Evolutionary conservation across 1,140 invertebrate species (phyloP).

Genomic region (Ostrea edulis): DNA sequence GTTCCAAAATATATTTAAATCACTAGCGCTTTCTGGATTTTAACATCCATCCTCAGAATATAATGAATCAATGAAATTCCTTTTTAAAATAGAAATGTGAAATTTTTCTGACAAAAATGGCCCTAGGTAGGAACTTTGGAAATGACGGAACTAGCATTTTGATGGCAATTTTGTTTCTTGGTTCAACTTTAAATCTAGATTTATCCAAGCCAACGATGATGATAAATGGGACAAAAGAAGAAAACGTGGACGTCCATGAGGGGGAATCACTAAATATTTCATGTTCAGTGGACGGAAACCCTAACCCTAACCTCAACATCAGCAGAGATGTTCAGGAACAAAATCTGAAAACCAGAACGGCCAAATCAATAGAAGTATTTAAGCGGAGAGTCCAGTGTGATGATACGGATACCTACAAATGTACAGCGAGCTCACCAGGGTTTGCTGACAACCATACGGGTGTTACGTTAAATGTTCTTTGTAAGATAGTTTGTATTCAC

Average conservation of each 20-base stretch:
- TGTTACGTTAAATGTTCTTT: background rate
- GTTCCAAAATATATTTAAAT: too few species aligned
- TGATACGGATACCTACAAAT: background rate
- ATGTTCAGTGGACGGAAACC: background rate
- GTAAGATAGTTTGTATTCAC: background rate
- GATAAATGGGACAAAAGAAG: background rate
- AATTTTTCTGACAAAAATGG: too few species aligned
- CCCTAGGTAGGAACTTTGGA: background rate
- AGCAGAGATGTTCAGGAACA: background rate
- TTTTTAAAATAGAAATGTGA: too few species aligned
- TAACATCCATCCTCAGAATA: too few species aligned
- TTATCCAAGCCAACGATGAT: background rate
- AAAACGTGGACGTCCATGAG: background rate
- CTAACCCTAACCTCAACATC: background rate
- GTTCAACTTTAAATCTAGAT: background rate
- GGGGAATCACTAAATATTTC: background rate
- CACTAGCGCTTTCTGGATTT: too few species aligned
- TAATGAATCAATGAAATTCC: too few species aligned
- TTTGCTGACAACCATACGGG: background rate
- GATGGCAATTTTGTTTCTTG: background rate
- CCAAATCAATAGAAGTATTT: background rate
- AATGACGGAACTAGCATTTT: too few species aligned
- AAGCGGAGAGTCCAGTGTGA: background rate
- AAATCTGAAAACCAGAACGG: background rate
- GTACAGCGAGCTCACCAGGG: background rate